These are phyloP conservation scores for Hylaeus volcanicus DNA, from an alignment of 1,140 invertebrate species.

Conservation along the genomic window DNA sequence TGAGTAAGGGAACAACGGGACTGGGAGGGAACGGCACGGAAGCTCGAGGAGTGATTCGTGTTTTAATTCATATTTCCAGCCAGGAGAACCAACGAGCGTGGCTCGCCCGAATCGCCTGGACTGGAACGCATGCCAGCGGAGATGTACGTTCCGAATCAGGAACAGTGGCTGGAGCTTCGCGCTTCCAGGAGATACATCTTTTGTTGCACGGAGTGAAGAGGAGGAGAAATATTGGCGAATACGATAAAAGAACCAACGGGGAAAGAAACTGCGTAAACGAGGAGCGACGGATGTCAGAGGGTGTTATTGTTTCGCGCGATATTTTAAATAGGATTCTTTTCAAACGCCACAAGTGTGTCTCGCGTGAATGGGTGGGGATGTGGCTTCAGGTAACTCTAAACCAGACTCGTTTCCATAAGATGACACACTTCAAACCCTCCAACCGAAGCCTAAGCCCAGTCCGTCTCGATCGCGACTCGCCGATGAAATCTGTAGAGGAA, in stretches of 20 bases:
- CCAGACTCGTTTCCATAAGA: background rate
- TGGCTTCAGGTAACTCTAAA: background rate
- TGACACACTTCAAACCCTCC: background rate
- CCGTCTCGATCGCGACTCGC: no score
- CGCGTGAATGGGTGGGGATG: background rate
- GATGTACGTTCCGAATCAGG: constrained; percentile 94
- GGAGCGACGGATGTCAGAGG: no score
- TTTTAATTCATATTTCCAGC: constrained; percentile 62
- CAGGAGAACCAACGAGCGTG: constrained; percentile 61
- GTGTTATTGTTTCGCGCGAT: no score
- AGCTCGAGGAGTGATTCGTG: background rate
- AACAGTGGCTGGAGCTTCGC: constrained; percentile 90
- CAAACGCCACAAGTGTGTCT: no score
- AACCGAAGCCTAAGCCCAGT: background rate
- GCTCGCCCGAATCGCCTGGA: constrained; percentile 69
- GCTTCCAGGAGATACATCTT: constrained; percentile 79
- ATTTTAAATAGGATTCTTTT: no score
- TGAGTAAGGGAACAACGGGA: constrained; percentile 31
- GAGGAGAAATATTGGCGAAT: background rate
- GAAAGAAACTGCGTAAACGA: no score
- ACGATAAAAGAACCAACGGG: background rate
- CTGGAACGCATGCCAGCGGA: constrained; percentile 87
- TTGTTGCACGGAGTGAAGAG: constrained; percentile 65
- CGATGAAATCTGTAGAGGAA: no score
- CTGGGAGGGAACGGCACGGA: background rate